Evolutionary conservation across 2,888 invertebrate genomes (phyloP), one percentile per base, ranked within the genome.

Genomic region (Meiosimyza decipiens): DNA sequence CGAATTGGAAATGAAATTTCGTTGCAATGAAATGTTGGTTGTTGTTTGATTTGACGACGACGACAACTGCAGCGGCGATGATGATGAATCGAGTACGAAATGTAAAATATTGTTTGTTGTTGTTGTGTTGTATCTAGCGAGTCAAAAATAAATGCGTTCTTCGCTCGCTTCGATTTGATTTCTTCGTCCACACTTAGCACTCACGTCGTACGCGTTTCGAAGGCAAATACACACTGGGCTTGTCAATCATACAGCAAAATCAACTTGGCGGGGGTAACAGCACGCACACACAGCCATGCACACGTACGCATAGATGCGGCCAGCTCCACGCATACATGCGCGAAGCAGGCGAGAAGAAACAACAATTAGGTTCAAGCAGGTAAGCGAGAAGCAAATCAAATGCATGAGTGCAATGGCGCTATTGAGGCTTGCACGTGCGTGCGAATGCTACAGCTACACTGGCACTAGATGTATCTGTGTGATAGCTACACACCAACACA

Each of bases 141-240:
- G 64, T 74, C 40, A 71, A 74, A 71, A 63, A 68, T 71, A 66
- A 63, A 68, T 72, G 75, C 75, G 75, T 75, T 75, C 75, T 73
- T 74, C 76, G 75, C 75, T 76, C 75, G 76, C 75, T 73, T 67
- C 73, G 73, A 71, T 73, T 71, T 75, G 71, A 71, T 75, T 60
- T 70, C 73, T 74, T 79, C 78, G 78, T 81, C 80, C 76, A 79
- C 80, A 82, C 83, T 84, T 75, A 76, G 76, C 77, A 82, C 81
- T 84, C 84, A 84, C 87, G 87, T 87, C 86, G 86, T 87, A 87
- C 86, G 85, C 87, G 87, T 83, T 86, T 87, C 87, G 86, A 86
- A 85, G 88, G 85, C 86, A 87, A 87, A 87, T 86, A 87, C 86
- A 87, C 86, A 87, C 86, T 87, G 87, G 83, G 82, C 83, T 84